Conservation (phyloP, 1,140 invertebrate genomes). For the Halyomorpha halys region DNA sequence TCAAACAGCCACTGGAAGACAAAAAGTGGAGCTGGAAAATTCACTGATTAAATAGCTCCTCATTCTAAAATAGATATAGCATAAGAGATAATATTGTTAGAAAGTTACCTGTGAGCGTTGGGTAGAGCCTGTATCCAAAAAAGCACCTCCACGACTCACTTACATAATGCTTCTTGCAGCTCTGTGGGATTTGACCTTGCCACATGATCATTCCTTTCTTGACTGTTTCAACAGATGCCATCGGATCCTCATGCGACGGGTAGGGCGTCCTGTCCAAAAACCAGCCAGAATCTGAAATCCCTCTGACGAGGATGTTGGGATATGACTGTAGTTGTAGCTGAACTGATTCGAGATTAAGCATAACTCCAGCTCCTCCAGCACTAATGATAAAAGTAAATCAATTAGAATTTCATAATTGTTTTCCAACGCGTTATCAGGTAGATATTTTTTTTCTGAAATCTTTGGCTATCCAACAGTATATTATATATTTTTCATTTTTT, state of each 20-base stretch:
- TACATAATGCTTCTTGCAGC: constrained; percentile 55
- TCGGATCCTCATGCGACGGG: constrained; percentile 38
- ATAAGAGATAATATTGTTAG: neutral
- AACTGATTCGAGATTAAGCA: constrained; percentile 78
- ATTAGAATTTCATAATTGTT: too few species aligned
- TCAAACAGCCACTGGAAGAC: constrained; percentile 93
- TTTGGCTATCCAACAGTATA: too few species aligned
- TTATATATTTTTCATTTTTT: too few species aligned
- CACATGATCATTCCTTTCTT: constrained; percentile 70
- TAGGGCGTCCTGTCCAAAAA: constrained; percentile 75
- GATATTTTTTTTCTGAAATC: too few species aligned
- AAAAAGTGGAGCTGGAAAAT: constrained; percentile 69
- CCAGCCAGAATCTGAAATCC: constrained; percentile 86
- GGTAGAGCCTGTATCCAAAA: constrained; percentile 83
- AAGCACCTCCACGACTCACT: constrained; percentile 81
- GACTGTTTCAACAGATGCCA: constrained; percentile 53
- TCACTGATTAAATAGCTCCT: too few species aligned
- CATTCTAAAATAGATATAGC: too few species aligned
- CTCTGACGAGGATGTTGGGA: constrained; percentile 58
- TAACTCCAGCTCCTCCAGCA: constrained; percentile 82
- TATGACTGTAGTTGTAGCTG: constrained; percentile 51
- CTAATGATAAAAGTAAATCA: constrained; percentile 39
- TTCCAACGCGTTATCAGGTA: too few species aligned
- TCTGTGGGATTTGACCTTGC: constrained; percentile 65
- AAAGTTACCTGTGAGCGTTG: constrained; percentile 60